Percentiles rank a stretch among this genome's conserved stretches.
phyloP scores from a whole-genome alignment of 2,113 vertebrate genomes.

The Thryonomys swinderianus region DNA sequence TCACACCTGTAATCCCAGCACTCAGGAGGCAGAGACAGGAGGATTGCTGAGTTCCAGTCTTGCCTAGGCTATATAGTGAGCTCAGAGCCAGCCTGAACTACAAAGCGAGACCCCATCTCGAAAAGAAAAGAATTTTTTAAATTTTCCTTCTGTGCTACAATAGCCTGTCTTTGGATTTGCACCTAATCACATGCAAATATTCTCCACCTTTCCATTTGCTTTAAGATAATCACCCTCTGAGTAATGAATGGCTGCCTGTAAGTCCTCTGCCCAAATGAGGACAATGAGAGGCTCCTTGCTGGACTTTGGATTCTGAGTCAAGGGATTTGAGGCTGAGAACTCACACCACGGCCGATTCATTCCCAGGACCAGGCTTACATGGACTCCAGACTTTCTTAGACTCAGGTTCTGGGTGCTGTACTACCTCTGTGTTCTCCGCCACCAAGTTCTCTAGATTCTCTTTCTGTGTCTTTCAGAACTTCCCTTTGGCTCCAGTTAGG shows the following conservation, averaged over 20 bases:
- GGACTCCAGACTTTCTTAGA: neutral
- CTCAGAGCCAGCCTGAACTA: no score
- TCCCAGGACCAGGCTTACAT: accelerated
- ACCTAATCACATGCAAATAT: neutral
- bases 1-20: no score
- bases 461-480: neutral
- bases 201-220: neutral
- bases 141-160: neutral
- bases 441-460: neutral
- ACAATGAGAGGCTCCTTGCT: neutral
- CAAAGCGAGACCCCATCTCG: no score
- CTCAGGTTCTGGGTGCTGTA: accelerated
- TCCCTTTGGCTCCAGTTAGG: neutral
- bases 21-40: no score
- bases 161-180: neutral
- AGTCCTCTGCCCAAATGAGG: no score
- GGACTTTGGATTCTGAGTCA: neutral
- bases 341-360: accelerated
- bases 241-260: accelerated
- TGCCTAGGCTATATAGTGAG: no score
- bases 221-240: neutral
- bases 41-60: no score
- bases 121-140: no score
- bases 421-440: neutral
- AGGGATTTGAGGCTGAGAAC: neutral